Conservation (phyloP, 2,797 vertebrate genomes). For the Protonibea diacanthus region DNA sequence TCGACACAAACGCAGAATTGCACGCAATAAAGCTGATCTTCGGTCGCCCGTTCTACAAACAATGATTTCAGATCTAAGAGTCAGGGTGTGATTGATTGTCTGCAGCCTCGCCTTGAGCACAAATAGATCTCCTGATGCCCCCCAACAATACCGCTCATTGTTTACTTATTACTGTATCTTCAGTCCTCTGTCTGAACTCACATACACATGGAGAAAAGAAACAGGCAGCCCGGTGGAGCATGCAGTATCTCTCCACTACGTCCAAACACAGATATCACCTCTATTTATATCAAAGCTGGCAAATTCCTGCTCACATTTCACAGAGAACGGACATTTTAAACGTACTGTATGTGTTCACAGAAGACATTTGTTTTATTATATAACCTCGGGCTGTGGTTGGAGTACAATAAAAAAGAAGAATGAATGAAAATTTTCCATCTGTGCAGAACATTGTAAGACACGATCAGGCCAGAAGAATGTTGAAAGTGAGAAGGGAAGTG, state of each 20-base stretch:
- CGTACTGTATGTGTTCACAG: not conserved
- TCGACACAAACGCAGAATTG: not conserved
- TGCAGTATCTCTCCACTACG: not conserved
- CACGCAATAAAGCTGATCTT: not conserved
- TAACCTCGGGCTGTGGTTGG: not conserved
- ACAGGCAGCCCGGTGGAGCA: not conserved
- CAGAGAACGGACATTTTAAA: not conserved
- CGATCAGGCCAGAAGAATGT: not conserved
- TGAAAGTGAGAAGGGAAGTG: not conserved
- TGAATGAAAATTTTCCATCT: not conserved
- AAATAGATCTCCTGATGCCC: not conserved
- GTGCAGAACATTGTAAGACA: not conserved
- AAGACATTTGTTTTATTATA: constrained; percentile 23
- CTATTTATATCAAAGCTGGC: constrained; percentile 16
- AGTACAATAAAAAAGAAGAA: not conserved
- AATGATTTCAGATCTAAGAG: not conserved
- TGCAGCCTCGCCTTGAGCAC: not conserved
- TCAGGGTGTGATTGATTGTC: not conserved
- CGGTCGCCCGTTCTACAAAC: not conserved
- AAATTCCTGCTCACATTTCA: constrained; percentile 10
- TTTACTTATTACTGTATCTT: not conserved
- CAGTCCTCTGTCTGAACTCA: not conserved
- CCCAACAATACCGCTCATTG: not conserved
- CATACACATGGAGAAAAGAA: not conserved
- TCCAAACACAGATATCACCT: constrained; percentile 28